Conservation (phyloP, 2,888 invertebrate genomes). For the Sarcophaga variegata region DNA sequence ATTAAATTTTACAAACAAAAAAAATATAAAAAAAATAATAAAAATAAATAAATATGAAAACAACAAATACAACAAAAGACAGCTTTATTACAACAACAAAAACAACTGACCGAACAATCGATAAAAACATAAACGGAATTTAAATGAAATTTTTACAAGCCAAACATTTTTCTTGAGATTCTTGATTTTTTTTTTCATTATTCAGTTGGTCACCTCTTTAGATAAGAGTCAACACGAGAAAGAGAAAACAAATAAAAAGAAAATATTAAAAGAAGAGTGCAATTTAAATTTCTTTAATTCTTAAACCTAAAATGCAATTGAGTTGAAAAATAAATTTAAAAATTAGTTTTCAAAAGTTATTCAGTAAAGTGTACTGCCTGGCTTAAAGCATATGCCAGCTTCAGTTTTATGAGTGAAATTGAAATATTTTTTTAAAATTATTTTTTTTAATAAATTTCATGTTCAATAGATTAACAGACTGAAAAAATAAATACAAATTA, state of each 20-base stretch:
- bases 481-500: not conserved
- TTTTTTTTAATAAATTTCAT: not conserved
- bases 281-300: not conserved
- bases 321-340: not conserved
- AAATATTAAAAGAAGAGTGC: conserved; percentile 5
- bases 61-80: conserved; percentile 16
- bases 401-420: not conserved
- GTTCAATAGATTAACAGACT: not conserved
- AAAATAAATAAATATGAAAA: conserved; percentile 13
- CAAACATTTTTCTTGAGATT: not conserved
- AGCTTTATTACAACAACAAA: conserved; percentile 42
- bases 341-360: not conserved
- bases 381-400: not conserved
- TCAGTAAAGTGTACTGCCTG: conserved; percentile 24
- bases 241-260: conserved; percentile 3
- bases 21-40: conserved; percentile 2
- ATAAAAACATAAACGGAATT: conserved; percentile 45
- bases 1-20: not conserved
- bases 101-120: not conserved
- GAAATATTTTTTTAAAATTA: not conserved
- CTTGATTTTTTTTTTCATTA: not conserved
- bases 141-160: conserved; percentile 33
- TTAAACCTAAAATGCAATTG: not conserved
- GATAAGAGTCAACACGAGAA: not conserved
- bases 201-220: conserved; percentile 52